Evolutionary conservation across 2,113 vertebrate genomes (phyloP), one percentile per base, ranked within the genome.

Genomic region (Diglossa brunneiventris): DNA sequence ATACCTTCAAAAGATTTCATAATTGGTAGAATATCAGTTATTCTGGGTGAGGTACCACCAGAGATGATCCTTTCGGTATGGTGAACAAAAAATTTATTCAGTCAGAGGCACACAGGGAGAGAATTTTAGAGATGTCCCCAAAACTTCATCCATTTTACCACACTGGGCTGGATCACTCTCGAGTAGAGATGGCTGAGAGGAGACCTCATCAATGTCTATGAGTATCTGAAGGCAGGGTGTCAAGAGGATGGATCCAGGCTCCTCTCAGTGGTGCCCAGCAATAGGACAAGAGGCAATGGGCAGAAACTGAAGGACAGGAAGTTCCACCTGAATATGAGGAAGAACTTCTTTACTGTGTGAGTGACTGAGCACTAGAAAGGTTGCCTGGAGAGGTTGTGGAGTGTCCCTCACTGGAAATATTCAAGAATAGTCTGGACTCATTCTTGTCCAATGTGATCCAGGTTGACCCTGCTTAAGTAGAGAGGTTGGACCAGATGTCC

Each of bases 111-210:
- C 1, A 28, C 7, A 56, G 27, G 69, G 46, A 82, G 18, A 66
- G 8, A 87, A 82, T 46, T 78, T 74, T 33, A 62, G 35, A 78
- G 11, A 14, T 35, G 11, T 44, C 19, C 7, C 37, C 27, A 47
- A 56, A 21, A 11, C 21, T 64, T 68, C 18, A 30, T 46, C 30
- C 9, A 30, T 90, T 79, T 86, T 39, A 68, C 22, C 56, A 10
- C 15, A 0, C 21, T 50, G 35, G 47, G 7, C 6, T 0, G 0
- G 21, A 19, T 42, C 35, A 35, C 9, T 11, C 24, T 63, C 17
- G 1, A 63, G 30, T 55, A 24, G n/a, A 63, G 47, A 30, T 3
- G 5, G 0, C 35, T 41, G 58, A 49, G 41, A 63, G 17, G 41
- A 7, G 9, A 27, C 7, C 7, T 56, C 11, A 31, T 31, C 56